A percentile compares a stretch with the other conserved stretches of the same genome.
phyloP scores from a whole-genome alignment of 2,797 vertebrate genomes.

The Phalanger gymnotis region DNA sequence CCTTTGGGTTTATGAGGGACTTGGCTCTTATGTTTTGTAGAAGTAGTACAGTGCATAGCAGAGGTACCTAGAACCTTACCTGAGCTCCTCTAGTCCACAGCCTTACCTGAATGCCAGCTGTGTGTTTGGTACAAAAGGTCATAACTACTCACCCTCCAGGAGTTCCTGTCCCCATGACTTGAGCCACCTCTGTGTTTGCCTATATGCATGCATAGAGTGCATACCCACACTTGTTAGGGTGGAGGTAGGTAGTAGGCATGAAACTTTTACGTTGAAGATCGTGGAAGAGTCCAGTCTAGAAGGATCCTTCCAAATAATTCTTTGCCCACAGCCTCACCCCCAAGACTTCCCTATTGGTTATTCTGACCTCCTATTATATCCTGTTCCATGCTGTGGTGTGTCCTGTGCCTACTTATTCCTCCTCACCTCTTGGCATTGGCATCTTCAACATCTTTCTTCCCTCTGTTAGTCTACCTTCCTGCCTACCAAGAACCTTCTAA shows the following conservation, averaged over 20 bases:
- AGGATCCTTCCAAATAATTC: neutral
- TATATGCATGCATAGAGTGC: neutral
- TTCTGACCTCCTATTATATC: neutral
- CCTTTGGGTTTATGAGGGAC: neutral
- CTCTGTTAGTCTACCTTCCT: neutral
- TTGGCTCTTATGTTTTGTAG: neutral
- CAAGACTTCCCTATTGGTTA: neutral
- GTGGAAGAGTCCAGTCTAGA: neutral
- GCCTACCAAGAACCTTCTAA: neutral
- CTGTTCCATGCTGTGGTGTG: neutral
- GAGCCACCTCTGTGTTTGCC: neutral
- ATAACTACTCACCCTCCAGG: neutral
- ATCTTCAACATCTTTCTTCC: neutral
- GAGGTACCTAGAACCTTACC: neutral
- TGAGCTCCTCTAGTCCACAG: neutral
- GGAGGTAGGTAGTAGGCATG: neutral
- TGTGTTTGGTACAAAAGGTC: neutral
- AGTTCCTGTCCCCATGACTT: neutral
- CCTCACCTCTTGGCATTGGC: neutral
- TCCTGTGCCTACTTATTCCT: neutral
- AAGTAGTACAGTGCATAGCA: neutral
- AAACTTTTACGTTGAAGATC: neutral
- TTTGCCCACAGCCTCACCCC: neutral
- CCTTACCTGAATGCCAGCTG: neutral
- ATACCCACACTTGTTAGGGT: neutral